These are phyloP conservation scores for Drosophila guanche DNA, from an alignment of 1,140 invertebrate species.

Conservation along the genomic window DNA sequence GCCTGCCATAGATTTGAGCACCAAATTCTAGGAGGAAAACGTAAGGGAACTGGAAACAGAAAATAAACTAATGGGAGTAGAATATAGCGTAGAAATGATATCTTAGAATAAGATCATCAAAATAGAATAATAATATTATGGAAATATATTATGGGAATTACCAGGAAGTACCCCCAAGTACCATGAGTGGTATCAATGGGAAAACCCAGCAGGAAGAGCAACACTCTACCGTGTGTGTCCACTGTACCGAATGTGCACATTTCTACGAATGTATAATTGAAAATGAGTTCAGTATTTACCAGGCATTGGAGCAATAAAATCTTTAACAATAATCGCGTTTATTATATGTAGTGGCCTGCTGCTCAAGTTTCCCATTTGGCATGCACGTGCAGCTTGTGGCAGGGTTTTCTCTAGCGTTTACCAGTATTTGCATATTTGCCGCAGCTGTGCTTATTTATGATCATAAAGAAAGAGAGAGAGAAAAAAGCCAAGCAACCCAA, in stretches of 20 bases:
- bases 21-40: slow-evolving; percentile 15
- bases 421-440: slow-evolving; percentile 68
- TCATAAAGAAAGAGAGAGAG: slow-evolving; percentile 26
- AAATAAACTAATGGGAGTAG: no score
- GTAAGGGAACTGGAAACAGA: neutral
- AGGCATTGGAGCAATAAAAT: slow-evolving; percentile 6
- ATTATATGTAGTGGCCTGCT: slow-evolving; percentile 16
- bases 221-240: no score
- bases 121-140: no score
- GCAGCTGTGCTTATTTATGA: slow-evolving; percentile 77
- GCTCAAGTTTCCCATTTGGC: slow-evolving; percentile 33
- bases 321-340: slow-evolving; percentile 36
- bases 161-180: no score
- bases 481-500: slow-evolving; percentile 42
- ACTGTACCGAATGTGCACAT: no score
- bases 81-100: no score
- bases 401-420: slow-evolving; percentile 40
- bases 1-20: slow-evolving; percentile 9
- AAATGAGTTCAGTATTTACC: slow-evolving; percentile 4
- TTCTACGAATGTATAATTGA: no score
- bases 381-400: slow-evolving; percentile 57
- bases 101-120: no score
- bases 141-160: no score
- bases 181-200: no score
- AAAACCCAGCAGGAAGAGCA: no score